Evolutionary conservation across 2,113 vertebrate species (phyloP), one percentile per base, ranked within the genome.

Genomic region (Stomatorhinus ivindoensis): DNA sequence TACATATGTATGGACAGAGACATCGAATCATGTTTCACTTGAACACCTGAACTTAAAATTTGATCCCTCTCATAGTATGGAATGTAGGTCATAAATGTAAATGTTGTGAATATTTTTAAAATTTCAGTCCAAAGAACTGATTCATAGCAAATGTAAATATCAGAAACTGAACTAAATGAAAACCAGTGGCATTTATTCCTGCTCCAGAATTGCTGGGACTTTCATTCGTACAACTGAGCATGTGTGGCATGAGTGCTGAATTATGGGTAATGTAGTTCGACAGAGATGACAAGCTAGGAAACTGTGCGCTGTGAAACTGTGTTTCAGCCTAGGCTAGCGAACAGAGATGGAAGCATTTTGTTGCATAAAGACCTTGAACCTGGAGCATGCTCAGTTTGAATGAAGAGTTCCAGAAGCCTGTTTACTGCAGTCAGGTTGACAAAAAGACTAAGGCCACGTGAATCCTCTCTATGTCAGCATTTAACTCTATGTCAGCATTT

Each of bases 181-280:
- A 51, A 51, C 39, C 44, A 46, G 27, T 51, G 46, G 69, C 44
- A n/a, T 13, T 85, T 15, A 44, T 88, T 88, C 31, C 24, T 48
- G 61, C 61, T 76, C 58, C 42, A 84, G 84, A 89, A 76, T 76
- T 58, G 61, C 51, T 88, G 46, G 15, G 19, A 88, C 87, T 90
- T 65, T 69, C 80, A 86, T 88, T 88, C 46, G 4, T 21, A 35
- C 90, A 91, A 93, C 87, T 39, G 53, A 87, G 85, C 47, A 86
- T 86, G 48, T 13, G 42, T 27, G 9, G 82, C 24, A 48, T 48
- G 46, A 86, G 55, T 50, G 53, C 53, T 24, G 85, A 35, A 53
- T 55, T 51, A 87, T 53, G 50, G 85, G 3, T 35, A 53, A 53
- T 53, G 85, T 87, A 87, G 31, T 51, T 31, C 17, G 50, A 87